Base-by-base conservation (phyloP, 2,888 invertebrate genomes). In the Cactoblastis cactorum region DNA sequence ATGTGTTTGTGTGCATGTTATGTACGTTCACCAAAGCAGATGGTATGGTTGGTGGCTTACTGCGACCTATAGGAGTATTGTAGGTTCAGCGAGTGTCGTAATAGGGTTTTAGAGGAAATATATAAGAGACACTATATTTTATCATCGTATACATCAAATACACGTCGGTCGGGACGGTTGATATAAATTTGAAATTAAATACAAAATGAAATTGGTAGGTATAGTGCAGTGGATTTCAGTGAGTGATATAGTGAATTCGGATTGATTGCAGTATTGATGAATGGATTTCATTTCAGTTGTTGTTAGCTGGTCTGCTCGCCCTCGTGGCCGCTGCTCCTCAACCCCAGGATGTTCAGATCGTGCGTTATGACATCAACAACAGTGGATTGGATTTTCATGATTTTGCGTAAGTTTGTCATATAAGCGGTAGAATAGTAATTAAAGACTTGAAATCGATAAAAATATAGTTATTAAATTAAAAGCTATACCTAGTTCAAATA, bases 311-410 rank as follows among this genome's bases (percentile, higher is more conserved):
- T 41, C 5, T 49, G 2, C 59, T 87, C 34, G 70, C 69, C 45
- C 50, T 87, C 54, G 58, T 80, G 9, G 80, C 80, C 43, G 75
- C 85, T 34, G 86, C 89, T 41, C 86, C 86, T 17, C 43, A 43
- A 43, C 28, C 43, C 5, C 80, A 91, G 69, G 91, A 92, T 62
- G 93, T 92, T 1, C 90, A 91, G 65, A 86, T 93, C 56, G 58
- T 92, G 45, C 91, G 91, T 56, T 92, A 92, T 66, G 93, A 93
- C 38, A 82, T 85, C 53, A 91, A 93, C 71, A 93, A 93, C 56
- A 87, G 89, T 57, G 92, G 92, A 46, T 69, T 91, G 18, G 91
- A 91, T 58, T 81, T 90, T 46, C 93, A 92, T 76, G 90, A 80
- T 57, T 93, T 91, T 60, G 87, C 82, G 92, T 92, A 81, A 89